Conservation (phyloP, 2,888 invertebrate genomes). For the Sminthurinus aureus region DNA sequence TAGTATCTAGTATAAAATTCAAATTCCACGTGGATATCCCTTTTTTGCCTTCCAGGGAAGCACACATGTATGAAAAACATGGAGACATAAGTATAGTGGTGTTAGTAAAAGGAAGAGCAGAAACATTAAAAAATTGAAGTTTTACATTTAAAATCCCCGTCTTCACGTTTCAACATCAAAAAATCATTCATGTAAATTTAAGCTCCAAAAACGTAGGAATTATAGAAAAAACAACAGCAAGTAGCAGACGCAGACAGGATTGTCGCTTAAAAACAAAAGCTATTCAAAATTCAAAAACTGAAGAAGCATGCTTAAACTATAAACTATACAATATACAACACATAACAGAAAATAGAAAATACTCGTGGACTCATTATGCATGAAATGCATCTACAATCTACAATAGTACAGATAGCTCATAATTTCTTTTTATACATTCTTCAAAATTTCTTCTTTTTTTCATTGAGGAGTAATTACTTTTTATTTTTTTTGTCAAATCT, state of each 20-base stretch:
- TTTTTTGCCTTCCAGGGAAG: background rate
- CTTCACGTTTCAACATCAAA: background rate
- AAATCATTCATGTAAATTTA: background rate
- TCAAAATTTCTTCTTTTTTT: background rate
- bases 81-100: no score
- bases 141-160: background rate
- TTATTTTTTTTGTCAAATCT: background rate
- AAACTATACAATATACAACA: no score
- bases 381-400: no score
- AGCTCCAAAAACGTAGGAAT: background rate
- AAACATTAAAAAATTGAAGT: background rate
- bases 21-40: background rate
- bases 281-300: no score
- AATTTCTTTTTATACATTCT: background rate
- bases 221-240: background rate
- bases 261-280: no score
- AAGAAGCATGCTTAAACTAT: no score
- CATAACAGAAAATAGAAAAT: no score
- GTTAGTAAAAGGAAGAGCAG: no score
- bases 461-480: conserved; percentile 12
- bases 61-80: no score
- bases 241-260: background rate
- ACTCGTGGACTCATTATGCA: background rate
- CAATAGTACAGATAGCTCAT: no score
- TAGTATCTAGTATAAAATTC: background rate